Evolutionary conservation across 1,140 invertebrate species (phyloP), one percentile per base, ranked within the genome.

Genomic region (Drosophila trapezifrons): DNA sequence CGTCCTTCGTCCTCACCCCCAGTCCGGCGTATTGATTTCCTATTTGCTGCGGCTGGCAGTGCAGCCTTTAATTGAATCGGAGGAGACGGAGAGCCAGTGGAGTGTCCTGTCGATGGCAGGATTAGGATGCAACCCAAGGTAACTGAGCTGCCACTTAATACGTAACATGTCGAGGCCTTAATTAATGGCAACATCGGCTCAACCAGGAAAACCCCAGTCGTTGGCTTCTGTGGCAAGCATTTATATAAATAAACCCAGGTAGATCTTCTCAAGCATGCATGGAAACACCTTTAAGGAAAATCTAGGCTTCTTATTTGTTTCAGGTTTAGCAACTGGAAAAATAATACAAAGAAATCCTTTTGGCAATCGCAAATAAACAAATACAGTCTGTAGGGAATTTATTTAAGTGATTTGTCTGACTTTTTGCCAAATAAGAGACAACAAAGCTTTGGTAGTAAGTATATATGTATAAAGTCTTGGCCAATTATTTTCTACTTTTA

Each of bases 21-120:
- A 20, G 25, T 52, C 25, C 20, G 25, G 15, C n/a, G 47, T 40
- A 67, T 67, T 66, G 64, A 66, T 67, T 67, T 66, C 18, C 43
- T 42, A 51, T 67, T 67, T 66, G 60, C 42, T 66, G 35, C 43
- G 60, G 43, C 45, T 32, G 60, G 32, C 60, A 51, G 2, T 51
- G 64, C 64, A 66, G 63, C 32, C 17, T 66, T 51, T 66, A 42
- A 66, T 67, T 67, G 64, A 66, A 66, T 66, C 63, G 25, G 20
- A 62, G 35, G 37, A 62, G 35, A 35, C 45, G 20, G n/a, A 10
- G 12, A 10, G 27, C 10, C 18, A 12, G 17, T 18, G 29, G 27
- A 67, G 43, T 45, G 63, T 17, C 42, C 20, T 37, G 32, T 27
- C 58, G 60, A 17, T 13, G 40, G 32, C 29, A n/a, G 58, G 58